phyloP scores from a whole-genome alignment of 2,113 vertebrate genomes.

The Holacanthus passer region DNA sequence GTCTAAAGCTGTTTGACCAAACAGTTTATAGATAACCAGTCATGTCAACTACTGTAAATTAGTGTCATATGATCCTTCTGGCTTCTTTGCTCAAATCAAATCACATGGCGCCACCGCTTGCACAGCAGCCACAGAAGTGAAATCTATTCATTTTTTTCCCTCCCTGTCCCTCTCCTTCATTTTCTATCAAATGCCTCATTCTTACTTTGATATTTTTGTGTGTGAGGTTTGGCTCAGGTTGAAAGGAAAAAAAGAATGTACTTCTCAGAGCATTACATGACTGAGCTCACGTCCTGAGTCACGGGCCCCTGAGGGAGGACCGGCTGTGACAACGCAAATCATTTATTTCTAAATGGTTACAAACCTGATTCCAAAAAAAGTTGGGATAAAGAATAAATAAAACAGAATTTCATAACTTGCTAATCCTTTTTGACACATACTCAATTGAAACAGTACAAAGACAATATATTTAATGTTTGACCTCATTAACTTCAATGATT shows the following conservation, averaged over 20 bases:
- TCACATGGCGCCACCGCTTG: slow-evolving; percentile 28
- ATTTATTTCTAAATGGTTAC: slow-evolving; percentile 3
- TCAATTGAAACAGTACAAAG: no score
- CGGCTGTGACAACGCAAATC: neutral
- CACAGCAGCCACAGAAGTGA: slow-evolving; percentile 17
- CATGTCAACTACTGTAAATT: slow-evolving; percentile 17
- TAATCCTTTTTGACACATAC: no score
- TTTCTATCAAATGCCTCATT: neutral
- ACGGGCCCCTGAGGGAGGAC: neutral
- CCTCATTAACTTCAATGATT: no score
- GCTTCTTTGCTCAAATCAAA: slow-evolving; percentile 33
- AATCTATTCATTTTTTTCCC: slow-evolving; percentile 16
- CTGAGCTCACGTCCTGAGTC: neutral
- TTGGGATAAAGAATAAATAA: no score
- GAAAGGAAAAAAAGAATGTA: neutral
- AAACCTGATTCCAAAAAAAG: no score
- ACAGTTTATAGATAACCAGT: slow-evolving; percentile 29
- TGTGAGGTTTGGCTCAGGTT: neutral
- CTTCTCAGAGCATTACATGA: neutral
- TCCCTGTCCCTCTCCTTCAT: neutral
- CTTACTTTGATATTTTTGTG: neutral
- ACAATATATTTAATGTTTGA: no score
- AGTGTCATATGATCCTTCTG: slow-evolving; percentile 44
- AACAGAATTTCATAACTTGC: no score
- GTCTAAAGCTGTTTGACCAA: slow-evolving; percentile 11